Base-by-base conservation (phyloP, 2,797 vertebrate genomes). In the Lindbergichthys nudifrons region DNA sequence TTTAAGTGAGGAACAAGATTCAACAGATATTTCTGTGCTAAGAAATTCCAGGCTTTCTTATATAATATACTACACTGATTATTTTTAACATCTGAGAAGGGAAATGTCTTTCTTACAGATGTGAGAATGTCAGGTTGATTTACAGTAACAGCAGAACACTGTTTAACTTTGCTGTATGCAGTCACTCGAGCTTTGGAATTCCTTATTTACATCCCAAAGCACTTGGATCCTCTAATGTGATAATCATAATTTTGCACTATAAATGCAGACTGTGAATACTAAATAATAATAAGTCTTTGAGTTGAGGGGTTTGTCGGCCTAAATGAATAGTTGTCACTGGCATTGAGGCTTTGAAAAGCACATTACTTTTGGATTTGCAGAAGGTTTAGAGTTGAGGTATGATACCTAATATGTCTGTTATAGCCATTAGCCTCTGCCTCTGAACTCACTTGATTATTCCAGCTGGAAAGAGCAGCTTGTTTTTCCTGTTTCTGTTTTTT, bases 401-500 rank as follows among this genome's bases (percentile, higher is more conserved):
- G 30, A 43, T 58, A 54, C 7, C 30, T 19, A 1, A 30, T 8
- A 6, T 42, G 30, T 64, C 70, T 82, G 85, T 66, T 74, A 70
- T 85, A 87, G 64, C 48, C 42, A 77, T 88, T 65, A 76, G 39
- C 58, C 21, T 52, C 32, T 14, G n/a, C 63, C 36, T 67, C 59
- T 23, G 32, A 46, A 59, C 53, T 77, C 52, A 65, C 14, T 61
- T 52, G 47, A 70, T 51, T n/a, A 53, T 70, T 80, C 21, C 73
- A 76, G 32, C 77, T 72, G 88, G 80, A 80, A 85, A 62, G 32
- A 13, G 82, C 78, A 80, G 85, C 84, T 16, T 50, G 47, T 26
- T 47, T 32, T 48, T 15, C 45, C 30, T n/a, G 15, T 61, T 50
- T 66, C 10, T 61, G 62, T 66, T 39, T 42, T 65, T 65, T 26